Percentiles rank a stretch among this genome's conserved stretches.
Conservation (phyloP, 2,888 invertebrate species). For the Seladonia tumulorum region DNA sequence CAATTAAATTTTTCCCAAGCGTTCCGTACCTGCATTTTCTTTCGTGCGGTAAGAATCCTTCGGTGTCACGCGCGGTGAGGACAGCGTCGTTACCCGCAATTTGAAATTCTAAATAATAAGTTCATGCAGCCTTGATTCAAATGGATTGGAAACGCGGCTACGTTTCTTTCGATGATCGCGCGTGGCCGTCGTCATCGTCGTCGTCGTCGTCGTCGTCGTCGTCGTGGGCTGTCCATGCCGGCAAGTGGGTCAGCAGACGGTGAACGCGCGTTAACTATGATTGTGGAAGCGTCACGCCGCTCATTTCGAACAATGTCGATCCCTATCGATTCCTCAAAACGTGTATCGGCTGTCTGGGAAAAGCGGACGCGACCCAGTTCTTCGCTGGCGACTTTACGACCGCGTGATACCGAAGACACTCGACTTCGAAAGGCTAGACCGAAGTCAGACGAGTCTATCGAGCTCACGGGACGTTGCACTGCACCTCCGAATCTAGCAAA, state of each 20-base stretch:
- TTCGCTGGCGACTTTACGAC: background rate
- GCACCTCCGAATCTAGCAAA: background rate
- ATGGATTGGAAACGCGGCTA: conserved; percentile 6
- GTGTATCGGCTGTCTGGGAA: conserved; percentile 16
- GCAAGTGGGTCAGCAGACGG: conserved; percentile 34
- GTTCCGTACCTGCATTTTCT: background rate
- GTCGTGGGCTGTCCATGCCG: background rate
- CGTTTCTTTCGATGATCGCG: conserved; percentile 1
- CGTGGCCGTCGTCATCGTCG: background rate
- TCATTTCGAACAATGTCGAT: conserved; percentile 51
- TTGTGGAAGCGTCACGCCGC: conserved; percentile 33
- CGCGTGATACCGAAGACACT: background rate
- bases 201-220: background rate
- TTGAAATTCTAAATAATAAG: conserved; percentile 5
- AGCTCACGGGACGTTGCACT: too few species aligned
- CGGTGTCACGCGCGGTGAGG: background rate
- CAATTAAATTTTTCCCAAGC: background rate
- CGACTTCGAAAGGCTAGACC: background rate
- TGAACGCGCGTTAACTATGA: conserved; percentile 30
- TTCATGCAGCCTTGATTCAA: background rate
- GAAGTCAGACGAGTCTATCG: background rate
- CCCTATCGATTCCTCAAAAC: conserved; percentile 25
- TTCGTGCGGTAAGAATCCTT: background rate
- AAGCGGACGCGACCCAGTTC: background rate
- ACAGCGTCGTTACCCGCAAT: background rate